Percentiles rank a stretch among this genome's conserved stretches.
phyloP scores from a whole-genome alignment of 2,113 vertebrate genomes.

The Tyto alba region DNA sequence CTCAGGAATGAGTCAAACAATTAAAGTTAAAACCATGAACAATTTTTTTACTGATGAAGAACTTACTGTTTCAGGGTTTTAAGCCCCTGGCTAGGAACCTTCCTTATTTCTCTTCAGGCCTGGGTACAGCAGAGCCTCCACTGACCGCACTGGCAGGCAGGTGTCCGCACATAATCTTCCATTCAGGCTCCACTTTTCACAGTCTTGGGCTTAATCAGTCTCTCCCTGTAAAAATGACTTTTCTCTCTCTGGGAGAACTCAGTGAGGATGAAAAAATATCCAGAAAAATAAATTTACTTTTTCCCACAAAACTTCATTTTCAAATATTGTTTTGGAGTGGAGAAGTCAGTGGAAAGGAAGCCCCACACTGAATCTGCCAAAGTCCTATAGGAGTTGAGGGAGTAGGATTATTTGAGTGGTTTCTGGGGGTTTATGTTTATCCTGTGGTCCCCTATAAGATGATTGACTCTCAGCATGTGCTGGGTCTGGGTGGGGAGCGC shows the following conservation, averaged over 20 bases:
- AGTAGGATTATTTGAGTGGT: background rate
- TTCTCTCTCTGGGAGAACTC: background rate
- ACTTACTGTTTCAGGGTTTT: background rate
- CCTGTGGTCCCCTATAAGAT: background rate
- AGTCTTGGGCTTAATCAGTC: background rate
- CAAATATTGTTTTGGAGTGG: background rate
- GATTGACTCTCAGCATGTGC: conserved; percentile 24
- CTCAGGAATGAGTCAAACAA: background rate
- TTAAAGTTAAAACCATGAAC: background rate
- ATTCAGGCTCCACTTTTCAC: background rate
- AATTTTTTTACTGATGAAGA: background rate
- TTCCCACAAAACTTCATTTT: background rate
- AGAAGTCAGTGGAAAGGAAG: background rate
- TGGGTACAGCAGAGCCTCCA: background rate
- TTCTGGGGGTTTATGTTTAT: background rate
- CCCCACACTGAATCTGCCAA: background rate
- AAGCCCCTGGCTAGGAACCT: background rate
- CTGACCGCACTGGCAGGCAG: background rate
- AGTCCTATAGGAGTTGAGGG: background rate
- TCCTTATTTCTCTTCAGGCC: background rate
- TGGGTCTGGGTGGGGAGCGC: background rate
- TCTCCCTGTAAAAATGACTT: background rate
- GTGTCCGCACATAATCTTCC: background rate
- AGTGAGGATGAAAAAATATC: background rate
- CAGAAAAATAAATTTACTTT: background rate